These are phyloP conservation scores for Drosophila limbata DNA, from an alignment of 2,888 invertebrate species.

Conservation along the genomic window DNA sequence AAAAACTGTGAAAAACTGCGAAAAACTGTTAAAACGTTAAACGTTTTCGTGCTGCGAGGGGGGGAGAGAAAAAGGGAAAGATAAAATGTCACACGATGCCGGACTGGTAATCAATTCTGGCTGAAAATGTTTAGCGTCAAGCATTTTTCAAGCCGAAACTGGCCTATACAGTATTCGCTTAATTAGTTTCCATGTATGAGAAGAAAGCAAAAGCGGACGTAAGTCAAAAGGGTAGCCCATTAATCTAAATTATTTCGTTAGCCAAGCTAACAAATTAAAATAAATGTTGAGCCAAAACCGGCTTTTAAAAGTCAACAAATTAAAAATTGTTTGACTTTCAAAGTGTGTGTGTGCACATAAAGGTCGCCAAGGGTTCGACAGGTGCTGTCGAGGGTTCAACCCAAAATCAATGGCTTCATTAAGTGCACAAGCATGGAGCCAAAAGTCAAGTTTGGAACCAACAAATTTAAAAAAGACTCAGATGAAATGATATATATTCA, in stretches of 20 bases:
- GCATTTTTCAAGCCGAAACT: slow-evolving; percentile 44
- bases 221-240: slow-evolving; percentile 46
- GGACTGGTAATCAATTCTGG: slow-evolving; percentile 62
- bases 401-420: slow-evolving; percentile 69
- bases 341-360: background rate
- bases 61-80: background rate
- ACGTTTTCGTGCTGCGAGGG: slow-evolving; percentile 40
- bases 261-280: slow-evolving; percentile 70
- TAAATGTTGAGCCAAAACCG: slow-evolving; percentile 55
- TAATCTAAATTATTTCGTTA: slow-evolving; percentile 73
- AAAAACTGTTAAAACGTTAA: slow-evolving; percentile 63
- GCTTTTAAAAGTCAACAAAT: slow-evolving; percentile 66
- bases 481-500: slow-evolving; percentile 61
- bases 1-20: slow-evolving; percentile 57
- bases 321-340: slow-evolving; percentile 53
- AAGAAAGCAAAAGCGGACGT: background rate
- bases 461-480: slow-evolving; percentile 14
- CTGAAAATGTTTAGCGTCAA: slow-evolving; percentile 37
- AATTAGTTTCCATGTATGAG: slow-evolving; percentile 54
- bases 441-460: background rate
- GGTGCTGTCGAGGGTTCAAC: slow-evolving; percentile 33
- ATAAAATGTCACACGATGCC: slow-evolving; percentile 43
- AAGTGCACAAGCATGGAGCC: slow-evolving; percentile 25
- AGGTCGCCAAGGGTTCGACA: slow-evolving; percentile 45
- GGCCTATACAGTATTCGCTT: slow-evolving; percentile 34